Percentiles rank a stretch among this genome's conserved stretches.
Evolutionary conservation across 2,113 vertebrate genomes (phyloP).

Genomic region (Chaetodon trifascialis): DNA sequence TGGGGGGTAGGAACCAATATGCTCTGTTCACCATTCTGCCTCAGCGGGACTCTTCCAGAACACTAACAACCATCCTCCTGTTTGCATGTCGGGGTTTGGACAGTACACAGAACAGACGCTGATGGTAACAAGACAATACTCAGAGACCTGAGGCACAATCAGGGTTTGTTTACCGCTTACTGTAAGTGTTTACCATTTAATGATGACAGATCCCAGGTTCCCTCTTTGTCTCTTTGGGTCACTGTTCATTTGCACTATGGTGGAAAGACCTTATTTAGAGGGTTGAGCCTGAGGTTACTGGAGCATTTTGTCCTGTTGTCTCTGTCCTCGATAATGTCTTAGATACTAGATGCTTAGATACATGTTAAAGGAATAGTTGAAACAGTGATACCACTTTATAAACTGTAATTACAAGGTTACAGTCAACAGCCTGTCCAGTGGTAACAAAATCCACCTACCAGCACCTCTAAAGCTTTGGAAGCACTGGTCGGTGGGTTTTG

Average conservation of each 20-base stretch:
- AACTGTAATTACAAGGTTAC: background rate
- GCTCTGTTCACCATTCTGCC: constrained; percentile 34
- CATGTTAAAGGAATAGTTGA: too few relatives aligned
- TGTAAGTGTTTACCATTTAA: constrained; percentile 1
- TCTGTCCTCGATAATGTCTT: background rate
- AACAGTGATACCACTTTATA: background rate
- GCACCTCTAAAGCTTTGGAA: background rate
- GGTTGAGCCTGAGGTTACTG: background rate
- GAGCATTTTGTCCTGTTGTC: background rate
- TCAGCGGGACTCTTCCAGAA: constrained; percentile 42
- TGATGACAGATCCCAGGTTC: background rate
- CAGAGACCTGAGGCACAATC: constrained; percentile 5
- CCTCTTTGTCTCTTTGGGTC: background rate
- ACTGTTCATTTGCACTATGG: background rate
- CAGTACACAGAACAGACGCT: constrained; percentile 7
- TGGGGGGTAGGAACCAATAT: constrained; percentile 37
- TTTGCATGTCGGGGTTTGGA: constrained; percentile 22
- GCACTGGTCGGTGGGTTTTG: background rate
- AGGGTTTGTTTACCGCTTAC: background rate
- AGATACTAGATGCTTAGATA: too few relatives aligned
- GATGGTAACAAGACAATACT: constrained; percentile 8
- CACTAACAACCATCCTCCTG: constrained; percentile 29
- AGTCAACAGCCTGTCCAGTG: background rate
- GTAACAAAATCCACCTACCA: background rate
- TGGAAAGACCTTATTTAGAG: background rate